These are phyloP conservation scores for Pluvialis apricaria DNA, from an alignment of 2,113 vertebrate species.

Conservation along the genomic window DNA sequence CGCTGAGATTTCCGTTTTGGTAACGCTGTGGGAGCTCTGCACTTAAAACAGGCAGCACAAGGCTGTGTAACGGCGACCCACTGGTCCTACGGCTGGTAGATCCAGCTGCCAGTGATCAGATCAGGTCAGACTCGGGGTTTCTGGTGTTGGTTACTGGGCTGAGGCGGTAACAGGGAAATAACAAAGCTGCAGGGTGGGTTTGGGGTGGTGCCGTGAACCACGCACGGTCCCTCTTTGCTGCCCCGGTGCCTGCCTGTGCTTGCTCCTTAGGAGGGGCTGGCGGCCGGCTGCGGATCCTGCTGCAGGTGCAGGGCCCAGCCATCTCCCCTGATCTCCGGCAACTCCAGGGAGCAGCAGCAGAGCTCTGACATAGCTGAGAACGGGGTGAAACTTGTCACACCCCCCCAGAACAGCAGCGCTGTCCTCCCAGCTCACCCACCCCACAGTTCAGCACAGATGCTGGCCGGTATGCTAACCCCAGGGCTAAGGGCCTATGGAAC, in stretches of 20 bases:
- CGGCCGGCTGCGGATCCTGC: fast-evolving
- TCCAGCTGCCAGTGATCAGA: fast-evolving
- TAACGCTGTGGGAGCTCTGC: neutral
- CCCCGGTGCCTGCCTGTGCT: neutral
- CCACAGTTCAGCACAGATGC: fast-evolving
- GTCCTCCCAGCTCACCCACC: neutral
- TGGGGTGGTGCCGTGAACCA: neutral
- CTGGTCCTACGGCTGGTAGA: fast-evolving
- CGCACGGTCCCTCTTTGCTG: neutral
- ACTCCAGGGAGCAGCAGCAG: neutral
- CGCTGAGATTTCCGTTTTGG: fast-evolving
- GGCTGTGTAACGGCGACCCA: fast-evolving
- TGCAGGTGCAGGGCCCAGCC: neutral
- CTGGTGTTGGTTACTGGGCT: fast-evolving
- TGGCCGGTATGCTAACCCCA: fast-evolving
- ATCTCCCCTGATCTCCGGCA: fast-evolving
- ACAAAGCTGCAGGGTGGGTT: neutral
- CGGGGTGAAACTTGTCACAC: fast-evolving
- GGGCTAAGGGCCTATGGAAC: neutral
- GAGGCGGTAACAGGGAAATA: neutral
- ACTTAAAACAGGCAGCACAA: fast-evolving
- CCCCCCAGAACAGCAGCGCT: neutral
- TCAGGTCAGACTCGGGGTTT: fast-evolving
- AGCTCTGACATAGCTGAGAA: neutral
- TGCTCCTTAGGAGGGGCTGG: neutral